These are phyloP conservation scores for Xenopus borealis DNA, from an alignment of 2,113 vertebrate species.

Conservation along the genomic window DNA sequence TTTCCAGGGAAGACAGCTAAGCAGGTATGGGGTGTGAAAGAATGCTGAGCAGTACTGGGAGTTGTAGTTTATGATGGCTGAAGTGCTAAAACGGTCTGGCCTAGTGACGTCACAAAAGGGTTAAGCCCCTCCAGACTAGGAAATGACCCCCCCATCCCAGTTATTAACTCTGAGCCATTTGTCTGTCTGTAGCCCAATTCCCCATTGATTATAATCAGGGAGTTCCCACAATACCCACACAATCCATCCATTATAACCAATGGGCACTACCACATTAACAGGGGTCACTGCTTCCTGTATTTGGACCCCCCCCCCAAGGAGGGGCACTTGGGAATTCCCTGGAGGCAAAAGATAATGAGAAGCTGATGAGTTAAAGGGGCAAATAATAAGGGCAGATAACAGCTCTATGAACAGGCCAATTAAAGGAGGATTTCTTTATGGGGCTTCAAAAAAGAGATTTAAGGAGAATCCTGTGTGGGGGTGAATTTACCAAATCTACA, in stretches of 20 bases:
- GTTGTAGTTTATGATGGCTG: no score
- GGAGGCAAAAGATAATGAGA: conserved; percentile 22
- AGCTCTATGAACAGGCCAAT: not conserved
- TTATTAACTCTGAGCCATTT: conserved; percentile 8
- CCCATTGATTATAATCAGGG: conserved; percentile 13
- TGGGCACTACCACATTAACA: not conserved
- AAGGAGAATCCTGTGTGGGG: no score
- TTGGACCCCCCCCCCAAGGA: conserved; percentile 5
- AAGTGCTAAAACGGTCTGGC: no score
- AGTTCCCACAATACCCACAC: not conserved
- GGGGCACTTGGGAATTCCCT: not conserved
- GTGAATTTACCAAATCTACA: no score
- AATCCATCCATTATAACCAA: conserved; percentile 29
- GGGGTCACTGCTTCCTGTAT: conserved; percentile 20
- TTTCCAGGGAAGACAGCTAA: no score
- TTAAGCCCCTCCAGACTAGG: not conserved
- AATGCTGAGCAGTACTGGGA: no score
- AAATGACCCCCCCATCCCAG: not conserved
- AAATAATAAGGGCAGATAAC: not conserved
- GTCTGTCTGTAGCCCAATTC: not conserved
- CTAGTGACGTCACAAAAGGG: not conserved
- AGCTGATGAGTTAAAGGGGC: conserved; percentile 18
- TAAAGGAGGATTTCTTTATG: no score
- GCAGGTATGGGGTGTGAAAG: no score
- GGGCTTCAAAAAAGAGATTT: no score